Conservation (phyloP, 2,888 invertebrate species). For the Ametastegia equiseti region DNA sequence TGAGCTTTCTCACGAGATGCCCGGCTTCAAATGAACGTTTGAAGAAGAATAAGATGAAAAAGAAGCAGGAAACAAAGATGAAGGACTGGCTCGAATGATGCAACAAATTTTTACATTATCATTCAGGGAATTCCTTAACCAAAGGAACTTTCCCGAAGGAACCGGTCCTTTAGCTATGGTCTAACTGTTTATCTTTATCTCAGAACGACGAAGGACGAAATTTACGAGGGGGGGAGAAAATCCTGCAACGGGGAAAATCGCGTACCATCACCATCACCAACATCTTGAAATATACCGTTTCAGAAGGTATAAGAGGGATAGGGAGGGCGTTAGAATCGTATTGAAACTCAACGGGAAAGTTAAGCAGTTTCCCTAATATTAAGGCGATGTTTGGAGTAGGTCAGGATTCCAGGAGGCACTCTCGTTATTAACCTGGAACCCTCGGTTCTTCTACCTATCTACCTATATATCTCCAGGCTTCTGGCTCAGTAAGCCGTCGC, state of each 20-base stretch:
- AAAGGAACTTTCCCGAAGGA: neutral
- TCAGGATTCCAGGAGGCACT: conserved; percentile 43
- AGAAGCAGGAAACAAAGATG: neutral
- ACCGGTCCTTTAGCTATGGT: neutral
- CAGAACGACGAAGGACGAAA: conserved; percentile 24
- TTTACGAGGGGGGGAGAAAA: conserved; percentile 1
- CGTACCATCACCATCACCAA: neutral
- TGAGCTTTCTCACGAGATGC: neutral
- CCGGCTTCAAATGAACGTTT: neutral
- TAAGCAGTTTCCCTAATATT: conserved; percentile 35
- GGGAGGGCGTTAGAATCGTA: conserved; percentile 30
- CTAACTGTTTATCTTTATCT: conserved; percentile 38
- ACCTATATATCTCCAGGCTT: neutral
- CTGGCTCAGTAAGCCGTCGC: conserved; percentile 18
- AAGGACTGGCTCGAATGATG: too few species aligned
- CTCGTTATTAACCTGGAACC: conserved; percentile 38
- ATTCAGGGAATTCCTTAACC: neutral
- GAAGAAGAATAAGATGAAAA: neutral
- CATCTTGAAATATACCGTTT: neutral
- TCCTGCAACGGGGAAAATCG: neutral
- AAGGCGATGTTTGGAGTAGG: conserved; percentile 35
- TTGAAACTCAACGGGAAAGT: conserved; percentile 30
- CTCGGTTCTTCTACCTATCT: neutral
- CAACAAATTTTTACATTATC: neutral
- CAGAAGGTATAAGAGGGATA: neutral